phyloP scores from a whole-genome alignment of 2,888 invertebrate genomes.

The Sinohyriopsis cumingii region DNA sequence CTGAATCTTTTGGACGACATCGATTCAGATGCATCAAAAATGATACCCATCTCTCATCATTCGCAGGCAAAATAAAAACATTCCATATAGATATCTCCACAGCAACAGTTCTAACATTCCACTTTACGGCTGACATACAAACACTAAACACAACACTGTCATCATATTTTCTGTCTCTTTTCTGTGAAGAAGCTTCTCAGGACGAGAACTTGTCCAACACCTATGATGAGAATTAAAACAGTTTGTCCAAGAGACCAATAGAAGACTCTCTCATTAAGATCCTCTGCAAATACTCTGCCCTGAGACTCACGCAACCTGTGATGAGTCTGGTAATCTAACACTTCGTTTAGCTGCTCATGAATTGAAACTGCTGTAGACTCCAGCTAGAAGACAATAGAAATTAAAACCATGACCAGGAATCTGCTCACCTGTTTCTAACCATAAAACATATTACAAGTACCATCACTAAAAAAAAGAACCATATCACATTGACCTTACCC shows the following conservation, averaged over 20 bases:
- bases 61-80: too few species aligned
- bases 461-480: not conserved
- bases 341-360: conserved; percentile 89
- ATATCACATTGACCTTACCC: not conserved
- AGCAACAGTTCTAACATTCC: too few species aligned
- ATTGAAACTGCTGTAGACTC: conserved; percentile 92
- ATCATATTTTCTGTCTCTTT: conserved; percentile 68
- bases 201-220: conserved; percentile 92
- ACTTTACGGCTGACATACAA: too few species aligned
- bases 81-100: too few species aligned
- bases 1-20: too few species aligned
- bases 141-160: not conserved
- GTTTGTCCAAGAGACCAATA: conserved; percentile 93
- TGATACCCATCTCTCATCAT: too few species aligned
- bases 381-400: conserved; percentile 79
- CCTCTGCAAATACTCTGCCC: conserved; percentile 95
- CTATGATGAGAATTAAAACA: conserved; percentile 85
- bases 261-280: conserved; percentile 91
- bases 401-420: conserved; percentile 13
- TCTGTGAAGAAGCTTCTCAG: conserved; percentile 93
- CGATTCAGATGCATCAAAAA: too few species aligned
- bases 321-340: conserved; percentile 97
- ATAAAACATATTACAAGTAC: not conserved
- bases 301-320: conserved; percentile 95
- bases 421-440: not conserved